Evolutionary conservation across 2,888 invertebrate genomes (phyloP), one percentile per base, ranked within the genome.

Genomic region (Lathronympha strigana): DNA sequence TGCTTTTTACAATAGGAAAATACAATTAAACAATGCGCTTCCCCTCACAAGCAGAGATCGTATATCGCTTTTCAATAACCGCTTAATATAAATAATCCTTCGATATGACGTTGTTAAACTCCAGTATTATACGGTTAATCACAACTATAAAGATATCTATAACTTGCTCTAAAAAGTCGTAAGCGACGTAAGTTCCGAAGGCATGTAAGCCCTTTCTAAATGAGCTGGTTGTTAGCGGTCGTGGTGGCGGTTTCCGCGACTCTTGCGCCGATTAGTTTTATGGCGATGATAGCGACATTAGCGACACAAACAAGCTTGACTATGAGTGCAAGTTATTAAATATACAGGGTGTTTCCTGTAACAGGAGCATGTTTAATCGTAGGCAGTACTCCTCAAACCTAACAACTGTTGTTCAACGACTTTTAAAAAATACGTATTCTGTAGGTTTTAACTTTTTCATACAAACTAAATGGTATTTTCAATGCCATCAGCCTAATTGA

Each of bases 31-130:
- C 13, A 55, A 55, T 25, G 25, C n/a, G 5, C 40, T 5, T 6
- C 28, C 15, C 13, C 17, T 28, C 54, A 28, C 55, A 57, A 9
- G 57, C 45, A 19, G 57, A 28, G 31, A 31, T 31, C 19, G 9
- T 57, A 57, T 45, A 57, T 45, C 57, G n/a, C 28, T 17, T 28
- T 53, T 45, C 45, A 57, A 57, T 31, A 43, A 43, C 43, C 55
- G 28, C n/a, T n/a, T 28, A 31, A 55, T 57, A 57, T 45, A 8
- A 19, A n/a, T 45, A 57, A 57, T 57, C 43, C 43, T 3, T 4
- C 8, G 43, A 57, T 57, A 57, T 19, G 19, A 31, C 54, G 38
- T 19, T 45, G 38, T 19, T 45, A 45, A 57, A 57, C 43, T n/a
- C 11, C 43, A 45, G 43, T 55, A 43, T 17, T 50, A 8, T 17